Percentiles rank a stretch among this genome's conserved stretches.
phyloP scores from a whole-genome alignment of 2,888 invertebrate genomes.

The Drosophila demipolita region DNA sequence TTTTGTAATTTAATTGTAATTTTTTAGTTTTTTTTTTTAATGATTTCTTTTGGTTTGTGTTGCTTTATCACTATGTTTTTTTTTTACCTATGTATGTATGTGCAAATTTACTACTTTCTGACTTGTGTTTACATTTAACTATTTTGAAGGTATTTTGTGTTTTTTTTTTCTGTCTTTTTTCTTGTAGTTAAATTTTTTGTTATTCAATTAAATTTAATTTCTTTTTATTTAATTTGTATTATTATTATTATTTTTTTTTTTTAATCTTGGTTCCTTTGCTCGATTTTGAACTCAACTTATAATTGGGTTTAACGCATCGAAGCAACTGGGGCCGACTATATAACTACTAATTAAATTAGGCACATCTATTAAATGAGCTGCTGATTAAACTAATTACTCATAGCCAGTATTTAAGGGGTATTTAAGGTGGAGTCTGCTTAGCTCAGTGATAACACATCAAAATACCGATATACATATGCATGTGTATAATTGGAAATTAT shows the following conservation, averaged over 20 bases:
- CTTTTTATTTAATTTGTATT: slow-evolving; percentile 12
- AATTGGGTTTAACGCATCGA: slow-evolving; percentile 52
- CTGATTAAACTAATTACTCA: slow-evolving; percentile 14
- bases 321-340: slow-evolving; percentile 46
- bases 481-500: slow-evolving; percentile 11
- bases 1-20: slow-evolving; percentile 4
- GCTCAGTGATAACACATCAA: slow-evolving; percentile 12
- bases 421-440: slow-evolving; percentile 5
- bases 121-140: slow-evolving; percentile 56
- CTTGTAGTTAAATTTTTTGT: slow-evolving; percentile 1
- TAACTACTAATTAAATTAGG: slow-evolving; percentile 30
- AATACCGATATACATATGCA: not conserved
- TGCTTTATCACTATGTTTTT: slow-evolving; percentile 55
- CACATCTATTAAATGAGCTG: slow-evolving; percentile 37
- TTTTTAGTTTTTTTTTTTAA: slow-evolving; percentile 2
- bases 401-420: slow-evolving; percentile 5
- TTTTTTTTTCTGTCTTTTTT: slow-evolving; percentile 23
- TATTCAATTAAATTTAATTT: slow-evolving; percentile 14
- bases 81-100: slow-evolving; percentile 43
- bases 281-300: slow-evolving; percentile 31
- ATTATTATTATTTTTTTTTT: not conserved
- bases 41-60: slow-evolving; percentile 47
- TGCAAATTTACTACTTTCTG: slow-evolving; percentile 57
- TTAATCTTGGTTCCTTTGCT: slow-evolving; percentile 39
- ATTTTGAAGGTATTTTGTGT: slow-evolving; percentile 40